Base-by-base conservation (phyloP, 2,113 vertebrate genomes). In the Lepus americanus region DNA sequence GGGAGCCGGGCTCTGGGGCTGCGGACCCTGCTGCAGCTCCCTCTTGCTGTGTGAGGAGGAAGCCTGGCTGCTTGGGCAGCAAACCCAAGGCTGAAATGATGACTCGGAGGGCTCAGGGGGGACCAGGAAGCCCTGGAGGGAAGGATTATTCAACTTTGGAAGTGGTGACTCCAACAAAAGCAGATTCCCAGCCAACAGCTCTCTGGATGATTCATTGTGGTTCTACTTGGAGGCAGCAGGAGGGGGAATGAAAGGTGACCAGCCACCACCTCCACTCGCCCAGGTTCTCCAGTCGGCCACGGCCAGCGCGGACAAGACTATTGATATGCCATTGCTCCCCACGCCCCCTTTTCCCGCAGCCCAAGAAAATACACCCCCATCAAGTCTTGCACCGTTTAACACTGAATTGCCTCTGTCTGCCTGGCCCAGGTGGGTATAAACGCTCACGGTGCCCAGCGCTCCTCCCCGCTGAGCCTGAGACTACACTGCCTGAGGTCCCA, bases 371-470 rank as follows among this genome's bases (percentile, higher is more conserved):
- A 5, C 22, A 16, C 44, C 12, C 25, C 25, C 25, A 74, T 22
- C 22, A 1, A 14, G 44, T 31, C 64, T 19, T 10, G 16, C 7
- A 1, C 23, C 6, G 5, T 9, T 19, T 6, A 7, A 53, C 11
- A 5, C 36, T 1, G 14, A 64, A 66, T 44, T 31, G 59, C 8
- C 3, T 6, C n/a, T 4, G 2, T 22, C 13, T 11, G 44, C 22
- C 63, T 53, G 1, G 5, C 14, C n/a, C 17, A 0, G 0, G 2
- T 63, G 55, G 64, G 36, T 13, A 17, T 5, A 20, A 66, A 6
- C 22, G 1, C 27, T 36, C 27, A 61, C 0, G 0, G 31, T 1
- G 0, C 22, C 53, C 0, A 0, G 31, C 1, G 0, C 16, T 20
- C 17, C 82, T 72, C 61, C 19, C 23, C 17, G 1, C 29, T 3